Base-by-base conservation (phyloP, 1,140 invertebrate species). In the Drosophila sucinea region DNA sequence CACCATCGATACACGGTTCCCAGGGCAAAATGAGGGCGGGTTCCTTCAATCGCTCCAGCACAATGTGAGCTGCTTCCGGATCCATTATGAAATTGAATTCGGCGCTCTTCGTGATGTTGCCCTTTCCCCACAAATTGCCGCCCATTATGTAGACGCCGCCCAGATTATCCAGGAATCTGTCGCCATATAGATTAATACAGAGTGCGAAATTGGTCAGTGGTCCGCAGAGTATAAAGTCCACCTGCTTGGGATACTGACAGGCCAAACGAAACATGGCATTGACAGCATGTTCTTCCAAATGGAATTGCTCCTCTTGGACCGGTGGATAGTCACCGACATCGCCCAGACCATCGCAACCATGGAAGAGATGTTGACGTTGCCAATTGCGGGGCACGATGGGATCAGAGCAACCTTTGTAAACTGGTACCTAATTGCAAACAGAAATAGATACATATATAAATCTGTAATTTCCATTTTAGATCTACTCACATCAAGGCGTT, bases 21-120 rank as follows among this genome's bases (percentile, higher is more conserved):
- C 94, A 96, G 8, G 95, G 94, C 10, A 95, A 80, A 7, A 96
- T 81, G 60, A 90, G 90, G 0, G 95, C 91, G 4, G 93, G 94
- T 62, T 93, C 93, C 60, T 79, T 73, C 4, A 93, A 81, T 62
- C 84, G 92, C 10, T 92, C 92, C 5, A 97, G 83, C 23, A 96
- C 94, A 61, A 96, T 95, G 79, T 94, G 93, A 1, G 95, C 96
- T 44, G 96, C 95, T 93, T 97, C 96, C 1, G 96, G 96, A 92
- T 97, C 96, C 47, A 90, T 87, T 69, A 93, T 93, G 91, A 97
- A 97, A 92, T 97, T 97, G 80, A 96, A 97, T 91, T 97, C 96
- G 3, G 95, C 95, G 68, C 94, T 93, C 17, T 93, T 82, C 33
- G 94, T 94, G 5, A 93, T 91, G 83, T 96, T 96, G 6, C 96